Evolutionary conservation across 53 echinoderm and acorn worm genomes (phyloP).

Genomic region (Zoroaster sp.): DNA sequence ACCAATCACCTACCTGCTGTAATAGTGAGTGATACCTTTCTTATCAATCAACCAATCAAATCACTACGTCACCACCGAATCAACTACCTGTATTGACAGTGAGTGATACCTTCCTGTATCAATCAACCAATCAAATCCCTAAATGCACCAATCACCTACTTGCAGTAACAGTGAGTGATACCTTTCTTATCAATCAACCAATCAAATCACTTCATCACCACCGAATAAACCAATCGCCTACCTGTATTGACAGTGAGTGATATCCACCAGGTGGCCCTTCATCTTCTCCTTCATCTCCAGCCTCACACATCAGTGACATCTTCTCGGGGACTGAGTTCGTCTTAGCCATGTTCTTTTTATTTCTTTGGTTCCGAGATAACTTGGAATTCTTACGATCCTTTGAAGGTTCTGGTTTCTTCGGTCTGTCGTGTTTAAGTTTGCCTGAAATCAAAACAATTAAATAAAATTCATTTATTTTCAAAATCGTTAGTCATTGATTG

Average conservation of each 20-base stretch:
- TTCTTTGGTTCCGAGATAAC: slow-evolving; percentile 36
- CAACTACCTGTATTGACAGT: background rate
- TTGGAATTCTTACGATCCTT: slow-evolving; percentile 62
- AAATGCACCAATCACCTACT: background rate
- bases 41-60: background rate
- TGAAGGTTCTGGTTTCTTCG: slow-evolving; percentile 54
- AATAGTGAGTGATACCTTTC: background rate
- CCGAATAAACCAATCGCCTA: slow-evolving; percentile 32
- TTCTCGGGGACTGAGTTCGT: slow-evolving; percentile 80
- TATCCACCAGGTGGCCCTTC: slow-evolving; percentile 89
- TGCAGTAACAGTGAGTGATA: background rate
- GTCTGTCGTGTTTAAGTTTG: slow-evolving; percentile 74
- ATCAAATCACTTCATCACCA: background rate
- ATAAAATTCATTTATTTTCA: background rate
- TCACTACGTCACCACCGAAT: background rate
- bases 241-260: slow-evolving; percentile 94
- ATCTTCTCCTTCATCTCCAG: slow-evolving; percentile 54
- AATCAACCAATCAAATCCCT: background rate
- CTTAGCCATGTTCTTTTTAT: slow-evolving; percentile 65
- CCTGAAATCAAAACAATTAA: slow-evolving; percentile 59
- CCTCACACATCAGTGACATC: slow-evolving; percentile 71
- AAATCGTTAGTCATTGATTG: too few relatives aligned
- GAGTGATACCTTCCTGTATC: background rate
- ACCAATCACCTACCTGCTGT: background rate
- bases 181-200: background rate